Base-by-base conservation (phyloP, 2,888 invertebrate genomes). In the Galerucella pusilla region DNA sequence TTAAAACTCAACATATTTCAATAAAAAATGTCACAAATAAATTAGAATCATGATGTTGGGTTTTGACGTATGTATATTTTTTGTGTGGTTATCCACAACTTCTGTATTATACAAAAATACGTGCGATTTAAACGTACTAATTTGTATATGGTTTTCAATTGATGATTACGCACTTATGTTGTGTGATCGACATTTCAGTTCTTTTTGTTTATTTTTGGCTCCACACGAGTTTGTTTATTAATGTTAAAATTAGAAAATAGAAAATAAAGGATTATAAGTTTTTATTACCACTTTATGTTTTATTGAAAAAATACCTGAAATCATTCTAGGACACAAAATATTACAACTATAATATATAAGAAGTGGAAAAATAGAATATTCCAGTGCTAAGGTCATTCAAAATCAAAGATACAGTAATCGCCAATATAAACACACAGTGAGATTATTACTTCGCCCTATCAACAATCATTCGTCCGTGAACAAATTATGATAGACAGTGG, bases 261-360 rank as follows among this genome's bases (percentile, higher is more conserved):
- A 84, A 81, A 84, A 85, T 84, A 84, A 85, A 84, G 83, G 83
- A 85, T 83, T 84, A 85, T 85, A 84, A 85, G 85, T 85, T 85
- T 85, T 85, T 85, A 85, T 85, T 85, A 84, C 80, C 76, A 81
- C 67, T 63, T 7, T 35, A 45, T 71, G 64, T 80, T 77, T 78
- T 45, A 75, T 75, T n/a, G 6, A 25, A 1, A 25, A 59, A 59
- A 42, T 42, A 42, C 35, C 35, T 42, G 7, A 42, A 42, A 9
- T 42, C 35, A 42, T 42, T 7, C 7, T 9, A 42, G 35, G 35
- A 42, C 35, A 7, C 35, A 42, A 6, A 35, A 7, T 42, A 42
- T 9, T 42, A 5, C 6, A 35, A 5, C 28, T 5, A 35, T n/a
- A n/a, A n/a, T n/a, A 35, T 35, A 5, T 35, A 35, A 35, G 35